phyloP scores from a whole-genome alignment of 2,113 vertebrate genomes.

The Tetrao urogallus region DNA sequence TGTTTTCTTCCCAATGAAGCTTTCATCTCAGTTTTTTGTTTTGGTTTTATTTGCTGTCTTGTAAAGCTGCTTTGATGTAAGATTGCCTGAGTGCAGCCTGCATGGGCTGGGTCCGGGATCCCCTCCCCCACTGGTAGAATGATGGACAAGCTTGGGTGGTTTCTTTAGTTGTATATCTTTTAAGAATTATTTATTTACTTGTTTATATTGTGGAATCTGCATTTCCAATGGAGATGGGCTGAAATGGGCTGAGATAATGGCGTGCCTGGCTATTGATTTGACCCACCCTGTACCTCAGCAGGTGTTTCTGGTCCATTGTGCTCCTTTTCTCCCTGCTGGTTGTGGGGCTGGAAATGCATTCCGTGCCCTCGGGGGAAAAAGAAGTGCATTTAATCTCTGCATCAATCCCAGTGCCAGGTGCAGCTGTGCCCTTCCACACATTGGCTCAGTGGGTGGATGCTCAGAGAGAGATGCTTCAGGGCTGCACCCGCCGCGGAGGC shows the following conservation, averaged over 20 bases:
- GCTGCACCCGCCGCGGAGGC: accelerated
- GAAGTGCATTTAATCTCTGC: background rate
- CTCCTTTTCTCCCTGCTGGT: background rate
- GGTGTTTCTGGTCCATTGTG: background rate
- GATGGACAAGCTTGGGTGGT: background rate
- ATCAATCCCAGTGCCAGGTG: accelerated
- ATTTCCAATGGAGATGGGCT: background rate
- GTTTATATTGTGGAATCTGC: background rate
- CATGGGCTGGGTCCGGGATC: background rate
- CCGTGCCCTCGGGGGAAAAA: background rate
- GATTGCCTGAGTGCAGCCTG: background rate
- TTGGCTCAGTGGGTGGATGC: background rate
- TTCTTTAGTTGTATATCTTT: background rate
- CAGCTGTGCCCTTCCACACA: background rate
- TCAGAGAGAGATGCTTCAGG: background rate
- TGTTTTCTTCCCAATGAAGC: background rate
- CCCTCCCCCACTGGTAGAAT: accelerated
- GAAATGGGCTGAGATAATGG: background rate
- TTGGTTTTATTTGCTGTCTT: background rate
- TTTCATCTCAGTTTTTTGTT: constrained; percentile 24
- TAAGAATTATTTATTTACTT: too few relatives aligned
- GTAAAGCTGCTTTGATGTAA: constrained; percentile 12
- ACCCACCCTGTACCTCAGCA: background rate
- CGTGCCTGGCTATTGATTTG: background rate
- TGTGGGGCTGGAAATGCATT: background rate